Percentiles rank a stretch among this genome's conserved stretches.
phyloP scores from a whole-genome alignment of 2,113 vertebrate genomes.

The Pseudois nayaur region DNA sequence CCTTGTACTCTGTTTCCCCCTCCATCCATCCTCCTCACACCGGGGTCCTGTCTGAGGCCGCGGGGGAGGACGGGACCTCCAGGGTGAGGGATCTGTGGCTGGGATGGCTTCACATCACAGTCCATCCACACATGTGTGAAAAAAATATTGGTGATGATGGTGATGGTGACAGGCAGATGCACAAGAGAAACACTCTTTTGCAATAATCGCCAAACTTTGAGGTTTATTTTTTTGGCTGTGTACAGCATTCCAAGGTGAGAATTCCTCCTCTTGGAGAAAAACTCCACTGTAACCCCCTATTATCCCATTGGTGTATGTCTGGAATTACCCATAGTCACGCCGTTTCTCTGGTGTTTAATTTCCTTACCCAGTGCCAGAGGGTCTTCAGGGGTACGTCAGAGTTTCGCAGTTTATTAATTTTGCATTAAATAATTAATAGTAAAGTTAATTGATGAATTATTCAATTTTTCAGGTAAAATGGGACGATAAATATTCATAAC shows the following conservation, averaged over 20 bases:
- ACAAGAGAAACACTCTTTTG: not conserved
- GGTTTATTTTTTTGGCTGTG: not conserved
- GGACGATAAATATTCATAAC: conserved; percentile 96
- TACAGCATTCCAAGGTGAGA: conserved; percentile 7
- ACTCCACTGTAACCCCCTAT: not conserved
- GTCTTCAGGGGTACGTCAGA: conserved; percentile 54
- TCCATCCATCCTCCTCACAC: not conserved
- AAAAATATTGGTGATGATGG: not conserved
- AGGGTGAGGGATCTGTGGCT: not conserved
- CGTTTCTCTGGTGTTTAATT: not conserved
- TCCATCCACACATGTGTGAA: fast-evolving
- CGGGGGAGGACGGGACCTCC: fast-evolving
- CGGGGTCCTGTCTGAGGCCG: not conserved
- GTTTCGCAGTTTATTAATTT: conserved; percentile 89
- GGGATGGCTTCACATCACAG: not conserved
- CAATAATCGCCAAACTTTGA: not conserved
- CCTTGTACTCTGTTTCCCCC: not conserved
- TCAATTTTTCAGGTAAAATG: conserved; percentile 89
- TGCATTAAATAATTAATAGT: conserved; percentile 93
- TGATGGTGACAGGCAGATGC: not conserved
- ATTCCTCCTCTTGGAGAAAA: not conserved
- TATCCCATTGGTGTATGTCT: fast-evolving
- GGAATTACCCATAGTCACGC: fast-evolving
- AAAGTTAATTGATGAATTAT: conserved; percentile 96
- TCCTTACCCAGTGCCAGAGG: not conserved